Conservation (phyloP, 1,140 invertebrate species). For the Drosophila asahinai region DNA sequence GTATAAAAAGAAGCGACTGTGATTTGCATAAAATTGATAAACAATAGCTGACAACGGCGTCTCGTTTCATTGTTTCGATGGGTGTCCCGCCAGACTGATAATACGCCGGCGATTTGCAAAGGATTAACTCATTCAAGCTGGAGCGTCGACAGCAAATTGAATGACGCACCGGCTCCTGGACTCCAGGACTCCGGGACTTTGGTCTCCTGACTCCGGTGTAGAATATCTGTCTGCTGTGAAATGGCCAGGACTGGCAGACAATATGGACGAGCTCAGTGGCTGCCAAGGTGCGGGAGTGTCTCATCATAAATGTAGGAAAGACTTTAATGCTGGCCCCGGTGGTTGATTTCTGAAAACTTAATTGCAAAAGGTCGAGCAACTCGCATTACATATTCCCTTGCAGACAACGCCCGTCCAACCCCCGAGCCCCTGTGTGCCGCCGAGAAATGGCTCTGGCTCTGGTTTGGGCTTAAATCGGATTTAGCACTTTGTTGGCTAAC, state of each 20-base stretch:
- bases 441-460: slow-evolving; percentile 20
- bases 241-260: slow-evolving; percentile 4
- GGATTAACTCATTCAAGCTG: slow-evolving; percentile 66
- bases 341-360: slow-evolving; percentile 56
- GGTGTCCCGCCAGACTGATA: slow-evolving; percentile 60
- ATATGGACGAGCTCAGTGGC: slow-evolving; percentile 16
- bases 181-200: background rate
- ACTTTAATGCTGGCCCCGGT: slow-evolving; percentile 43
- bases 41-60: slow-evolving; percentile 60
- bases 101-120: slow-evolving; percentile 63
- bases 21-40: slow-evolving; percentile 82
- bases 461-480: slow-evolving; percentile 69
- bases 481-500: slow-evolving; percentile 69
- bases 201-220: slow-evolving; percentile 3
- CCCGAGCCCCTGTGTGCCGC: slow-evolving; percentile 9
- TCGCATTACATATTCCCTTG: slow-evolving; percentile 60
- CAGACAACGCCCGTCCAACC: slow-evolving; percentile 7
- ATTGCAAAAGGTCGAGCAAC: slow-evolving; percentile 54
- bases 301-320: slow-evolving; percentile 45
- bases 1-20: slow-evolving; percentile 16
- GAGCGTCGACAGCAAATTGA: slow-evolving; percentile 42
- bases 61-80: slow-evolving; percentile 45
- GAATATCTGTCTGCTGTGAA: slow-evolving; percentile 12
- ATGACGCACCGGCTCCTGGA: slow-evolving; percentile 22
- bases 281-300: slow-evolving; percentile 8